Evolutionary conservation across 2,797 vertebrate genomes (phyloP).

Genomic region (Falco berigora): DNA sequence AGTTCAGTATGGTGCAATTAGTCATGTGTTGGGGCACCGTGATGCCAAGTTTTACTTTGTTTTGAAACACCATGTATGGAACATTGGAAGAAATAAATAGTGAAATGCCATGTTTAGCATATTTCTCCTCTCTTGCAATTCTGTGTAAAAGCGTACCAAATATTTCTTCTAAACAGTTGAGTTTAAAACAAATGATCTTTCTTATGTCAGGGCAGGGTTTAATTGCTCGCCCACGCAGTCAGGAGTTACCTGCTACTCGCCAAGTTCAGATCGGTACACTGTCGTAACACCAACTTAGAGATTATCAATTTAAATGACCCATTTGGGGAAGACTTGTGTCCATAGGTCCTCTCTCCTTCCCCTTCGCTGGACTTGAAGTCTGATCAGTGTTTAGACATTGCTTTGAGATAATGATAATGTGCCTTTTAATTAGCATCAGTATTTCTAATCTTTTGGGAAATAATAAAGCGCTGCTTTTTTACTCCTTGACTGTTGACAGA

Average conservation of each 20-base stretch:
- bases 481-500: constrained; percentile 77
- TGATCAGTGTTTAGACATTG: constrained; percentile 23
- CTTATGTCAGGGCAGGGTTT: accelerated
- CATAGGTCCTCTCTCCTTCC: neutral
- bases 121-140: neutral
- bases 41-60: neutral
- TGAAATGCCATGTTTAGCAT: neutral
- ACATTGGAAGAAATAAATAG: neutral
- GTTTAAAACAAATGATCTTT: neutral
- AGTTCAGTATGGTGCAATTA: neutral
- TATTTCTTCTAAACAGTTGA: neutral
- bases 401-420: constrained; percentile 49
- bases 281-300: neutral
- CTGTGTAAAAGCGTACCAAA: neutral
- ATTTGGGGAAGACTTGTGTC: neutral
- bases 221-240: neutral
- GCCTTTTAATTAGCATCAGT: constrained; percentile 68
- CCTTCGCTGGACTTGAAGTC: neutral
- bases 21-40: neutral
- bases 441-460: constrained; percentile 60
- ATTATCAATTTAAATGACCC: neutral
- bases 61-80: neutral
- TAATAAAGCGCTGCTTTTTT: constrained; percentile 45
- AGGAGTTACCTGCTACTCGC: neutral
- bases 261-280: neutral